phyloP scores from a whole-genome alignment of 2,113 vertebrate species.

The Talpa occidentalis region DNA sequence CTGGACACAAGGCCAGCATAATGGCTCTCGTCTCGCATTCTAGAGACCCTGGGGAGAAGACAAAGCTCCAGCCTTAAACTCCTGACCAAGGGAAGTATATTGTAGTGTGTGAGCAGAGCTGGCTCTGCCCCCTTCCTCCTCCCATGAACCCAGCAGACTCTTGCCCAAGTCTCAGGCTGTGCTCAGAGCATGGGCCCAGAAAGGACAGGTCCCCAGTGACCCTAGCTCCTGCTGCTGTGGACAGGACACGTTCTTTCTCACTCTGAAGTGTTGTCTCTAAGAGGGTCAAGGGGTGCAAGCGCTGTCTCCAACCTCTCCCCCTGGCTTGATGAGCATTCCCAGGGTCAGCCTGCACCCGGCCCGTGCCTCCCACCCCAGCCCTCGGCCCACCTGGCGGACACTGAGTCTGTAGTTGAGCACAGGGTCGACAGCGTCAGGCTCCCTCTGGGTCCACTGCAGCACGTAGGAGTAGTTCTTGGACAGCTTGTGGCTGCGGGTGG shows the following conservation, averaged over 20 bases:
- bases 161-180: background rate
- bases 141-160: background rate
- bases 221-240: background rate
- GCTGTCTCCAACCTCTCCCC: background rate
- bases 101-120: background rate
- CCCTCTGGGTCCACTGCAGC: conserved; percentile 98
- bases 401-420: conserved; percentile 95
- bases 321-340: background rate
- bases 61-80: background rate
- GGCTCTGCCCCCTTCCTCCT: background rate
- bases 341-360: background rate
- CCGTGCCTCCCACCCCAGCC: background rate
- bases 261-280: background rate
- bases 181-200: background rate
- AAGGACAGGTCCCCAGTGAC: background rate
- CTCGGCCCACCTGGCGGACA: conserved; percentile 91
- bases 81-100: background rate
- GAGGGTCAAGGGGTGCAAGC: background rate
- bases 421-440: conserved; percentile 93
- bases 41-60: background rate
- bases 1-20: background rate
- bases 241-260: background rate
- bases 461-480: conserved; percentile 96
- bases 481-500: conserved; percentile 93
- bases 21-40: background rate